Evolutionary conservation across 2,113 vertebrate genomes (phyloP), one percentile per base, ranked within the genome.

Genomic region (Rattus norvegicus): DNA sequence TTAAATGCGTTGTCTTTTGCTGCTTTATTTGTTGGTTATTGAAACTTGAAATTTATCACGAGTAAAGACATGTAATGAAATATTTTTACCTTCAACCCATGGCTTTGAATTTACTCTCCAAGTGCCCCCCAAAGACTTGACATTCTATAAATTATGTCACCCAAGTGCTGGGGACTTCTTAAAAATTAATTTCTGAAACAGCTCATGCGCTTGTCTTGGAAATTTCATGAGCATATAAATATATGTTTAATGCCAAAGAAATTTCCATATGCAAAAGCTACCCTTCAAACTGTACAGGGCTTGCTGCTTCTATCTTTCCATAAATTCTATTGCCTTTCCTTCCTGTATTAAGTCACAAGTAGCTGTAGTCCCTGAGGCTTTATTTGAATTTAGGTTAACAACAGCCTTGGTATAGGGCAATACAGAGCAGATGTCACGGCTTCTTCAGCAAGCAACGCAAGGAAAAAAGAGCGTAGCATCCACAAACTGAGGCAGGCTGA

Each of bases 171-270:
- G 39, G 22, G 3, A 2, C 7, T 73, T 94, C 39, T 85, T 76
- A 90, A 28, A 94, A 81, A 91, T 70, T 80, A 76, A 70, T 92
- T 97, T 92, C 47, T 69, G 12, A 39, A 69, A 72, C 63, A 87
- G 28, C 28, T 93, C 11, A n/a, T 83, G 8, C 67, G 75, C 90
- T 94, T 85, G 54, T 95, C 28, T 93, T 97, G n/a, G 56, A 75
- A 94, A 95, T 89, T 81, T 89, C n/a, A 70, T 54, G 36, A 52
- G 91, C 54, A 80, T 56, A 22, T 47, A 52, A 56, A 19, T 79
- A 81, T 70, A 39, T n/a, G 63, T 79, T 95, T 93, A 95, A 92
- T 69, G 69, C 49, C 49, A 86, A 92, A 88, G 79, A 92, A 92
- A 77, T 59, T 90, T 92, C 39, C 70, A 11, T 43, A 69, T 16